Conservation (phyloP, 2,888 invertebrate genomes). For the Sminthurinus aureus region DNA sequence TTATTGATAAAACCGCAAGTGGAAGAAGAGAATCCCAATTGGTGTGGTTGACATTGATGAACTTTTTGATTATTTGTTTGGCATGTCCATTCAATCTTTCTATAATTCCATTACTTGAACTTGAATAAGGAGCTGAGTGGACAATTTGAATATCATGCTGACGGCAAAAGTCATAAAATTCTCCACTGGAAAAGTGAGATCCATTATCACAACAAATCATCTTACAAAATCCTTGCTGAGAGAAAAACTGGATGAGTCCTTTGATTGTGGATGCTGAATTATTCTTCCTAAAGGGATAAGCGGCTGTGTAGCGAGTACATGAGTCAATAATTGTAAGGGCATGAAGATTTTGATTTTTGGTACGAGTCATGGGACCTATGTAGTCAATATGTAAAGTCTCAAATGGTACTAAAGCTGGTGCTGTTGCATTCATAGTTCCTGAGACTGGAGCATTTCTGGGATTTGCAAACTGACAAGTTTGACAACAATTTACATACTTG, state of each 20-base stretch:
- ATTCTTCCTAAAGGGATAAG: background rate
- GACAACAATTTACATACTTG: slow-evolving; percentile 12
- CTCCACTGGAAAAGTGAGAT: background rate
- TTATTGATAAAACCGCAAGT: background rate
- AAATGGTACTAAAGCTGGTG: background rate
- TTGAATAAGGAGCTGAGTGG: too few relatives aligned
- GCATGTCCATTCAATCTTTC: slow-evolving; percentile 1
- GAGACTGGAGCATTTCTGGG: background rate
- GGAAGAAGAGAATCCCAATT: background rate
- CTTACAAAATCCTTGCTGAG: too few relatives aligned
- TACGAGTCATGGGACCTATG: background rate
- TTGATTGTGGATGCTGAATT: too few relatives aligned
- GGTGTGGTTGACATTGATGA: background rate
- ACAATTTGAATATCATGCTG: too few relatives aligned
- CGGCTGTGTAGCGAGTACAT: background rate
- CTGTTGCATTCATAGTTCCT: background rate
- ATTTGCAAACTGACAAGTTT: slow-evolving; percentile 26
- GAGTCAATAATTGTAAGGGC: slow-evolving; percentile 2
- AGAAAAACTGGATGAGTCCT: too few relatives aligned
- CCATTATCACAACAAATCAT: background rate
- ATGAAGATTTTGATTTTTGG: background rate
- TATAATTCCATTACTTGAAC: background rate
- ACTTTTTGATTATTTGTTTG: background rate
- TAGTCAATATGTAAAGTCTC: slow-evolving; percentile 32
- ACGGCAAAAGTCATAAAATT: background rate